A percentile compares a stretch with the other conserved stretches of the same genome.
These are phyloP conservation scores for Diglossa cyanea DNA, from an alignment of 2,797 vertebrate species.

Conservation along the genomic window DNA sequence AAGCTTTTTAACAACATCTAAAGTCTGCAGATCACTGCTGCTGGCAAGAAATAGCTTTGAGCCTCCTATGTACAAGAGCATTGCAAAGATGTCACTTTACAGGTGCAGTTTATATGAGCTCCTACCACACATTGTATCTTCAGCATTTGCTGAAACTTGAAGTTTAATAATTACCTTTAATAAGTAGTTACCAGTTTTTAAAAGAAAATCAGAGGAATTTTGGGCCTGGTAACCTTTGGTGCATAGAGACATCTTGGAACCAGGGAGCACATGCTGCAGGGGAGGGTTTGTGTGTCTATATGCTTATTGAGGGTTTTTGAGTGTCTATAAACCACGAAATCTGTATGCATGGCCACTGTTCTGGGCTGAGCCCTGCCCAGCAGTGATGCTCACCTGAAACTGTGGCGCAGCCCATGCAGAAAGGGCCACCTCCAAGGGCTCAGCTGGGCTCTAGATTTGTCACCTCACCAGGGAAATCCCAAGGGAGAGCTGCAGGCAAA, in stretches of 20 bases:
- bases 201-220: background rate
- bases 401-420: background rate
- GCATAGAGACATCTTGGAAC: background rate
- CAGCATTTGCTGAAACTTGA: background rate
- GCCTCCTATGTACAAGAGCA: background rate
- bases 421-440: background rate
- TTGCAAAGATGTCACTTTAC: conserved; percentile 48
- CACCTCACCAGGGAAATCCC: background rate
- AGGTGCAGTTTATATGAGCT: conserved; percentile 56
- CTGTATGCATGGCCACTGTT: background rate
- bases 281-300: background rate
- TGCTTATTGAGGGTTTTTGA: background rate
- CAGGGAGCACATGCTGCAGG: background rate
- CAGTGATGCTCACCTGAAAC: rapidly evolving
- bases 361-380: background rate
- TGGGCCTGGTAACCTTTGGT: background rate
- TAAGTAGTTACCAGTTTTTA: background rate
- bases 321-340: background rate
- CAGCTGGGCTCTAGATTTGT: background rate
- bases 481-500: background rate
- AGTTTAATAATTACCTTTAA: conserved; percentile 12
- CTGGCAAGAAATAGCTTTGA: conserved; percentile 53
- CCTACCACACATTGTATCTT: background rate
- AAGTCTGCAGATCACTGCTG: conserved; percentile 53
- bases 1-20: conserved; percentile 73